Evolutionary conservation across 2,888 invertebrate species (phyloP).

Genomic region (Hirtodrosophila duncani): DNA sequence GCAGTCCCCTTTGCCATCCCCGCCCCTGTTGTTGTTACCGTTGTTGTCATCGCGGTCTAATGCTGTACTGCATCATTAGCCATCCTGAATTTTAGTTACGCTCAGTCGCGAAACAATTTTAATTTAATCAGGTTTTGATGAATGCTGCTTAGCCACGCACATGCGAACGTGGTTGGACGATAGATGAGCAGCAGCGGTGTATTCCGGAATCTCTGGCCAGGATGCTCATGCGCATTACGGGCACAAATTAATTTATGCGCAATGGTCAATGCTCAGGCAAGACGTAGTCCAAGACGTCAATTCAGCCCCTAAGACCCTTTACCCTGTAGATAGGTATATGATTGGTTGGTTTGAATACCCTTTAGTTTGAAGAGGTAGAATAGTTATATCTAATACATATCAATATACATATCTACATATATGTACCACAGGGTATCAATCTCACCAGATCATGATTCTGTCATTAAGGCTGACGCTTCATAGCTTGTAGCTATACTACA

Average conservation of each 20-base stretch:
- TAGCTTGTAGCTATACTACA: too few species aligned
- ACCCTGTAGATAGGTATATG: neutral
- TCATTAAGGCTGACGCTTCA: too few species aligned
- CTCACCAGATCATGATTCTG: too few species aligned
- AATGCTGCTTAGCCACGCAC: conserved; percentile 75
- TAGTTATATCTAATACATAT: too few species aligned
- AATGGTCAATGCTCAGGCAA: conserved; percentile 12
- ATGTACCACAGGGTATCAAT: too few species aligned
- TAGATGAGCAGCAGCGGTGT: neutral
- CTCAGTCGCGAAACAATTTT: conserved; percentile 58
- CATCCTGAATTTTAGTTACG: conserved; percentile 63
- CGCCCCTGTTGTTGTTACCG: neutral
- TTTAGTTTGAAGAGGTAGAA: too few species aligned
- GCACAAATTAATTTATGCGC: conserved; percentile 73
- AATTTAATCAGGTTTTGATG: conserved; percentile 72
- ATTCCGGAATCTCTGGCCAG: too few species aligned
- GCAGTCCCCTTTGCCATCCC: too few species aligned
- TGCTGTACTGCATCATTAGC: conserved; percentile 62
- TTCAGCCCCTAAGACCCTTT: neutral
- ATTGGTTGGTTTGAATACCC: too few species aligned
- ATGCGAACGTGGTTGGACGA: conserved; percentile 1
- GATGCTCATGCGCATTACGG: conserved; percentile 67
- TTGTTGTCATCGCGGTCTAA: conserved; percentile 39
- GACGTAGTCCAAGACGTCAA: too few species aligned
- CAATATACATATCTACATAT: too few species aligned